phyloP scores from a whole-genome alignment of 2,113 vertebrate genomes.

The Setophaga coronata region DNA sequence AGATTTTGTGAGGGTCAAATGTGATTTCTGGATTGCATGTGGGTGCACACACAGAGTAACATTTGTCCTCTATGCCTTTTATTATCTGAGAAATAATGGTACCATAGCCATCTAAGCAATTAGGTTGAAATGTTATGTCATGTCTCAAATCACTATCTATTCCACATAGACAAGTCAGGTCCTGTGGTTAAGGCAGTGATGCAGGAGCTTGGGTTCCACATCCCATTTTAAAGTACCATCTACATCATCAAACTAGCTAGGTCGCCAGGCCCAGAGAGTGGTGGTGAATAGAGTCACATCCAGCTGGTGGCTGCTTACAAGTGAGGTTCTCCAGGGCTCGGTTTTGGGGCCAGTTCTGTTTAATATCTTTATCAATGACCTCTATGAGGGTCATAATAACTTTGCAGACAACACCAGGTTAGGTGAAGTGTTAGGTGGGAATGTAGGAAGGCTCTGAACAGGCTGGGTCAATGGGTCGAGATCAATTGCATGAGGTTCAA shows the following conservation, averaged over 20 bases:
- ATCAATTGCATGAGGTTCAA: background rate
- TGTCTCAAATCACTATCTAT: background rate
- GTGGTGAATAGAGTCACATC: background rate
- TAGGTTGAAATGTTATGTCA: background rate
- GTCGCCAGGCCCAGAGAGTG: accelerated
- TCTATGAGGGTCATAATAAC: no score
- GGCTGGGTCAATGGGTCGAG: background rate
- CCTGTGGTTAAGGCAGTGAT: background rate
- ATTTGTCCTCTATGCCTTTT: background rate
- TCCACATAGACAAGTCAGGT: background rate
- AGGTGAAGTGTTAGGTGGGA: background rate
- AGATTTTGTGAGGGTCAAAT: background rate
- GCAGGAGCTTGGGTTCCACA: background rate
- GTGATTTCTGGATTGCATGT: background rate
- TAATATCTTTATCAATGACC: background rate
- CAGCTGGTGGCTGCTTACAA: background rate
- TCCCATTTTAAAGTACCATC: background rate
- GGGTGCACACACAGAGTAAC: background rate
- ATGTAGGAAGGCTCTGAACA: background rate
- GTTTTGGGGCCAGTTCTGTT: background rate
- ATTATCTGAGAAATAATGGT: background rate
- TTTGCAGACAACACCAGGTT: background rate
- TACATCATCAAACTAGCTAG: background rate
- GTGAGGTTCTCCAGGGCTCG: background rate
- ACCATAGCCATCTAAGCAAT: background rate